Evolutionary conservation across 2,888 invertebrate species (phyloP).

Genomic region (Phytoseiulus persimilis): DNA sequence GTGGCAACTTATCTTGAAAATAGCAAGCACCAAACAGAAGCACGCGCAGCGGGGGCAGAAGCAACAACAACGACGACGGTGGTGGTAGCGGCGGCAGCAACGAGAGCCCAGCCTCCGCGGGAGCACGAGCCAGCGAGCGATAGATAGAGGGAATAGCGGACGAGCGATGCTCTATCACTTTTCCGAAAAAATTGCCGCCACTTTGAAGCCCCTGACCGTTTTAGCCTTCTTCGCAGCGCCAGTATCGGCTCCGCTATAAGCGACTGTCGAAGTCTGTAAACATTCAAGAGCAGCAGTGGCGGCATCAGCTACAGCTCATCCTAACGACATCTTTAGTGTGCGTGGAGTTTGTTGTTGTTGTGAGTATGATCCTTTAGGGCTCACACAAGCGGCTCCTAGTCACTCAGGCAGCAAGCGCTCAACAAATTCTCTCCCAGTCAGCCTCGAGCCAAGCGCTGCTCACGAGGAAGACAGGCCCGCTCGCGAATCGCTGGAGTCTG

Average conservation of each 20-base stretch:
- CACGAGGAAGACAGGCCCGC: too few relatives aligned
- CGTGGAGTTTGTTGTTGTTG: neutral
- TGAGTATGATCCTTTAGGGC: neutral
- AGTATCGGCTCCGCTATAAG: neutral
- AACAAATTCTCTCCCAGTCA: neutral
- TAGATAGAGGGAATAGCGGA: neutral
- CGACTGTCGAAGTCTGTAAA: neutral
- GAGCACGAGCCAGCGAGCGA: neutral
- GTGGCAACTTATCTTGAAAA: neutral
- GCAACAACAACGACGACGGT: neutral
- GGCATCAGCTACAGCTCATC: neutral
- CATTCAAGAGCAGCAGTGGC: neutral
- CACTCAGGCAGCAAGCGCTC: neutral
- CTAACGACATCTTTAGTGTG: neutral
- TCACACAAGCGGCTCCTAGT: neutral
- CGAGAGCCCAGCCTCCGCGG: neutral
- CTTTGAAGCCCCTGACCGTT: neutral
- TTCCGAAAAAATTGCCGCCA: neutral
- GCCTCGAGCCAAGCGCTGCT: too few relatives aligned
- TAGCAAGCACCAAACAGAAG: neutral
- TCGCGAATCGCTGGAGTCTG: too few relatives aligned
- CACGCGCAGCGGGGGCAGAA: neutral
- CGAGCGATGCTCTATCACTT: neutral
- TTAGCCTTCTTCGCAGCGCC: neutral
- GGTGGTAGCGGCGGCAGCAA: too few relatives aligned